phyloP scores from a whole-genome alignment of 2,888 invertebrate species.

The Syrphus vitripennis region DNA sequence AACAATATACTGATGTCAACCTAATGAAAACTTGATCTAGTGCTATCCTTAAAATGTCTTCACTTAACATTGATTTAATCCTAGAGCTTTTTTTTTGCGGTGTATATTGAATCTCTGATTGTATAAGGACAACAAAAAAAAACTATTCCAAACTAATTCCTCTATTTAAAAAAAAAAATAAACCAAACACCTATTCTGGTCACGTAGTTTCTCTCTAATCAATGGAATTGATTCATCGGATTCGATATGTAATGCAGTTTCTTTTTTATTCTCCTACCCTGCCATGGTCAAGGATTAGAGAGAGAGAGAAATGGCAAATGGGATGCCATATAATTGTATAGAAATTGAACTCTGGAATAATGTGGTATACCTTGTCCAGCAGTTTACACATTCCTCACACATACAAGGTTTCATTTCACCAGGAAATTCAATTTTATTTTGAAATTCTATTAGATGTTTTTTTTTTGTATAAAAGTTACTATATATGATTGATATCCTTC shows the following conservation, averaged over 20 bases:
- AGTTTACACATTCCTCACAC: not conserved
- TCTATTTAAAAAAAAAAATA: not conserved
- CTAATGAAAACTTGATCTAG: no score
- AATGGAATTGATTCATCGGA: conserved; percentile 40
- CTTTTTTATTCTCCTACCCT: not conserved
- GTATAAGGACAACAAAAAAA: not conserved
- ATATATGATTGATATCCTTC: conserved; percentile 58
- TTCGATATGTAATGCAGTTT: conserved; percentile 13
- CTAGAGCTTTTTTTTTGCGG: not conserved
- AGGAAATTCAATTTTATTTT: conserved; percentile 44
- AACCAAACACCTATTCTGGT: not conserved
- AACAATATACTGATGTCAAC: no score
- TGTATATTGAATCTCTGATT: not conserved
- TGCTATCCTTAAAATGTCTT: not conserved
- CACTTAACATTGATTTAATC: not conserved
- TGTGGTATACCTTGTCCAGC: not conserved
- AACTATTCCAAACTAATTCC: not conserved
- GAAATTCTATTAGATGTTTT: conserved; percentile 28
- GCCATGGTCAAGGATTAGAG: not conserved
- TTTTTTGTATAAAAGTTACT: no score
- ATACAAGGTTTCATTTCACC: conserved; percentile 4
- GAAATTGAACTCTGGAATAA: not conserved
- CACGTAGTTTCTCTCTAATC: conserved; percentile 41
- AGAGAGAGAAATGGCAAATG: no score
- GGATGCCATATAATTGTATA: not conserved